Evolutionary conservation across 1,140 invertebrate species (phyloP).

Genomic region (Sipha flava): DNA sequence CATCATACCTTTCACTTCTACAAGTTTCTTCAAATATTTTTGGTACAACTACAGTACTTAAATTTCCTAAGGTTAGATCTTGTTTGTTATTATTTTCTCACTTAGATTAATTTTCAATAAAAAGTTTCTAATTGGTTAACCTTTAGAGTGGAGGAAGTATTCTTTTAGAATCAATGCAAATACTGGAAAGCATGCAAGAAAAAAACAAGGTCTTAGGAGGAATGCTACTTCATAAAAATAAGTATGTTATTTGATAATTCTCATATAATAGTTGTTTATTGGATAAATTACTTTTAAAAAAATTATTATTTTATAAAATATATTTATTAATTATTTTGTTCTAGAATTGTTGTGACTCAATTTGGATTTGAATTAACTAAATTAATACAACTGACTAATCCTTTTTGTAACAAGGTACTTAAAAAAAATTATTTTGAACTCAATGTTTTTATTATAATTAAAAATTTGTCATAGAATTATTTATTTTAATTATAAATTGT

Average conservation of each 20-base stretch:
- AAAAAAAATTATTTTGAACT: neutral
- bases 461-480: too few relatives aligned
- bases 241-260: conserved; percentile 47
- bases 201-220: conserved; percentile 65
- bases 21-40: conserved; percentile 69
- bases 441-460: neutral
- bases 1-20: conserved; percentile 71
- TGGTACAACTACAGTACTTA: conserved; percentile 63
- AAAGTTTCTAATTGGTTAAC: neutral
- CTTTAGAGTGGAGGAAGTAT: conserved; percentile 66
- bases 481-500: too few relatives aligned
- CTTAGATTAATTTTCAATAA: neutral
- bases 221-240: conserved; percentile 70
- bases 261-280: neutral
- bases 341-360: conserved; percentile 68
- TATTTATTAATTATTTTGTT: conserved; percentile 34
- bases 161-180: conserved; percentile 70
- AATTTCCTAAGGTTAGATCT: conserved; percentile 61
- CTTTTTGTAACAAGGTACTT: conserved; percentile 61
- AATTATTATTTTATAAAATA: neutral
- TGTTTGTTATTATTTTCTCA: neutral
- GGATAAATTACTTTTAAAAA: neutral
- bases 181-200: conserved; percentile 66
- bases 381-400: conserved; percentile 66
- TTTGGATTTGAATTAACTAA: conserved; percentile 64